Base-by-base conservation (phyloP, 2,888 invertebrate species). In the Trissolcus brochymenae region DNA sequence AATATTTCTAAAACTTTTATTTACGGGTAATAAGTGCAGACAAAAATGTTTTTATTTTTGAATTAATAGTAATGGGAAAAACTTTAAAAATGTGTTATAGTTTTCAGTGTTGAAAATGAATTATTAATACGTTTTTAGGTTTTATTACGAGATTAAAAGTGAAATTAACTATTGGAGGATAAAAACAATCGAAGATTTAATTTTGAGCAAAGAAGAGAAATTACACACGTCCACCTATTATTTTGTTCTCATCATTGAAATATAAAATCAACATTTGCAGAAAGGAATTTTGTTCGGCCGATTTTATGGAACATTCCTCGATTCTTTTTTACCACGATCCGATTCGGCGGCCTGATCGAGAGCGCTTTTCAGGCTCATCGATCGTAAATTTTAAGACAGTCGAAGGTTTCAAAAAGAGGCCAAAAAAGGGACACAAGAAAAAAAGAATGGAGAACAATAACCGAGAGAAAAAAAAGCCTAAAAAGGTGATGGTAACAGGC, bases 331-430 rank as follows among this genome's bases (percentile, higher is more conserved):
- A 65, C 76, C 55, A 50, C 59, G 57, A 46, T 14, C 49, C 59
- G 64, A 75, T 64, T 75, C 68, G 70, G 57, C 50, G 53, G 57
- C 55, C 6, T 61, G 68, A 76, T 75, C 75, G 72, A 72, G 68
- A 59, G 60, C 68, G 51, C 68, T 70, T 76, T 76, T 70, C 62
- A 59, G 67, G 49, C 74, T 64, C 74, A 74, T 76, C 61, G 70
- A 70, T 76, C 76, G 76, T 76, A 76, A 76, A 76, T 70, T 76
- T 76, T 53, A 64, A 64, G 68, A 71, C 70, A 66, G 71, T 61
- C 43, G 51, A 16, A 16, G 53, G 53, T 25, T 61, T 50, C 61
- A 46, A 76, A 76, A 76, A 66, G 61, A 57, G 53, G 57, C 49
- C 35, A 40, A 64, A 73, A 66, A 54, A 25, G 6, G 25, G 46